Evolutionary conservation across 2,888 invertebrate species (phyloP).

Genomic region (Eubasilissa splendida): DNA sequence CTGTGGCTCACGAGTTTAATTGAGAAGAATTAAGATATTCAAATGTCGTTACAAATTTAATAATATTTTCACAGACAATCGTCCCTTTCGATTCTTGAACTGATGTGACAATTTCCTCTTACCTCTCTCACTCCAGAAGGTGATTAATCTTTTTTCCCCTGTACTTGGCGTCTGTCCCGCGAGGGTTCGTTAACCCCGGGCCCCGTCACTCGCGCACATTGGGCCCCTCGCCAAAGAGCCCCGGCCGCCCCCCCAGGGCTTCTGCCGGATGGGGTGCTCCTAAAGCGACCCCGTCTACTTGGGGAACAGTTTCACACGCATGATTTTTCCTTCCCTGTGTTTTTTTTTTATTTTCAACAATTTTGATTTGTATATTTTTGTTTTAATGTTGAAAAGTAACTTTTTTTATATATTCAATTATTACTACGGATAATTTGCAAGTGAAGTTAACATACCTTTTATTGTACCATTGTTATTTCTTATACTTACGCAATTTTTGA

Average conservation of each 20-base stretch:
- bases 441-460: too few relatives aligned
- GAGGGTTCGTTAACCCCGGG: conserved; percentile 12
- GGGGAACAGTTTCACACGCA: conserved; percentile 29
- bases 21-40: too few relatives aligned
- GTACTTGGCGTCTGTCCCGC: conserved; percentile 10
- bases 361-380: too few relatives aligned
- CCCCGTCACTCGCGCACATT: neutral
- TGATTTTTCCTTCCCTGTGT: conserved; percentile 1
- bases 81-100: neutral
- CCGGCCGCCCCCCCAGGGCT: conserved; percentile 9
- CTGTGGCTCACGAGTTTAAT: too few relatives aligned
- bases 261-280: neutral
- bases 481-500: too few relatives aligned
- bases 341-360: too few relatives aligned
- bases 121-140: conserved; percentile 23
- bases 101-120: conserved; percentile 23
- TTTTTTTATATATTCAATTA: too few relatives aligned
- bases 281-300: neutral
- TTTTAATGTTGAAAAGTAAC: too few relatives aligned
- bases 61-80: too few relatives aligned
- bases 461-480: too few relatives aligned
- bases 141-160: conserved; percentile 29
- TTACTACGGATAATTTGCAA: too few relatives aligned
- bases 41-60: too few relatives aligned
- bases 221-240: conserved; percentile 14